Base-by-base conservation (phyloP, 2,797 vertebrate genomes). In the Loris lydekkerianus region DNA sequence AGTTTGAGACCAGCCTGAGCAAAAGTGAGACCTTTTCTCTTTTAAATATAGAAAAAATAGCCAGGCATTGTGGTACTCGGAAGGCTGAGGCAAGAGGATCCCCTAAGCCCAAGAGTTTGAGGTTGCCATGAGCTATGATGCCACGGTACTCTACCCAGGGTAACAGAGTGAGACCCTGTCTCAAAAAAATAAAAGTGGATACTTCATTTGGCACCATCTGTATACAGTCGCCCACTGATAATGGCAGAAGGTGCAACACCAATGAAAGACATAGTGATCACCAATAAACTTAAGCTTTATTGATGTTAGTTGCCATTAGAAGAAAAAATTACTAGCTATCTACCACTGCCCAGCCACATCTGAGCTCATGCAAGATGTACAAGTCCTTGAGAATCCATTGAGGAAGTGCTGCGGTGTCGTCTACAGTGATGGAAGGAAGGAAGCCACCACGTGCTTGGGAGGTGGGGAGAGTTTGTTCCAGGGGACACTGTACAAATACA, bases 311-410 rank as follows among this genome's bases (percentile, higher is more conserved):
- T 20, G 23, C 17, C 7, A 25, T 40, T 17, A 77, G 86, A 89
- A 69, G 34, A 93, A n/a, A 69, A 61, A 43, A 10, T 18, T 2
- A 31, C 13, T 20, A 20, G 20, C n/a, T 10, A 4, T 0, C 27
- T 8, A 23, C 58, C 2, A 7, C 29, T 3, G 31, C n/a, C 76
- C 20, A 11, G 61, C 15, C n/a, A 1, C 61, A 37, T 31, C 60
- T 10, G 2, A 61, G 37, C 29, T 75, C 72, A 34, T 0, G 0
- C 10, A 27, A 29, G 60, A 63, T 3, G 25, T 10, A 17, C 21
- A 53, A 23, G 29, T 11, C 23, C n/a, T 56, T 15, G 10, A 17
- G 82, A 86, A 60, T 34, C 46, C 29, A 18, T 0, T 0, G 37
- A 67, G 46, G 72, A 25, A 60, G 11, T 34, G 82, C 8, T 31